These are phyloP conservation scores for Xestia sexstrigata DNA, from an alignment of 2,888 invertebrate species.

Conservation along the genomic window DNA sequence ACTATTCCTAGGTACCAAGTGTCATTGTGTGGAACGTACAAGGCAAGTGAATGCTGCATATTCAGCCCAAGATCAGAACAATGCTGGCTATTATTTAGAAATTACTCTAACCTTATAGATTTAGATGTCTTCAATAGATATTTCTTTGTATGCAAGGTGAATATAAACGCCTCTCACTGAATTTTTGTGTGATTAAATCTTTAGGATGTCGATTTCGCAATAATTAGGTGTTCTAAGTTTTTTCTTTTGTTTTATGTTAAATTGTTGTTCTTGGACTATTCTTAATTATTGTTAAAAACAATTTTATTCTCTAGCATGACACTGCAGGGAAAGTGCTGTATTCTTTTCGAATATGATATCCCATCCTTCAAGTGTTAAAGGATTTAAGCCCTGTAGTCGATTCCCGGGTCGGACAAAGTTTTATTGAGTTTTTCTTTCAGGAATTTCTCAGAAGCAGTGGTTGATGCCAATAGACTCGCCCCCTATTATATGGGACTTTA, in stretches of 20 bases:
- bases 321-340: too few species aligned
- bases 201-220: constrained; percentile 9
- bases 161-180: constrained; percentile 12
- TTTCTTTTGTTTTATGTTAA: background rate
- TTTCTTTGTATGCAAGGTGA: constrained; percentile 32
- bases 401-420: too few species aligned
- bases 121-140: constrained; percentile 21
- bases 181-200: constrained; percentile 11
- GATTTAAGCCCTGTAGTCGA: too few species aligned
- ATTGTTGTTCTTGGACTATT: background rate
- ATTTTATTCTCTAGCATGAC: too few species aligned
- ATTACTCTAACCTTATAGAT: constrained; percentile 43
- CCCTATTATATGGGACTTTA: too few species aligned
- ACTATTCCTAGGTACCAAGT: background rate
- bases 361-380: too few species aligned
- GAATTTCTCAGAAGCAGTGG: too few species aligned
- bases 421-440: too few species aligned
- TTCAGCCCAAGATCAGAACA: constrained; percentile 56
- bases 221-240: background rate
- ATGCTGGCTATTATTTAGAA: constrained; percentile 59
- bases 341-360: too few species aligned
- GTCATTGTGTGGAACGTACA: constrained; percentile 51
- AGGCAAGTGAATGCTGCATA: constrained; percentile 48
- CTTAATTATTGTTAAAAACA: background rate
- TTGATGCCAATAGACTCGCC: too few species aligned